Evolutionary conservation across 2,113 vertebrate genomes (phyloP), one percentile per base, ranked within the genome.

Genomic region (Pangasianodon gigas): DNA sequence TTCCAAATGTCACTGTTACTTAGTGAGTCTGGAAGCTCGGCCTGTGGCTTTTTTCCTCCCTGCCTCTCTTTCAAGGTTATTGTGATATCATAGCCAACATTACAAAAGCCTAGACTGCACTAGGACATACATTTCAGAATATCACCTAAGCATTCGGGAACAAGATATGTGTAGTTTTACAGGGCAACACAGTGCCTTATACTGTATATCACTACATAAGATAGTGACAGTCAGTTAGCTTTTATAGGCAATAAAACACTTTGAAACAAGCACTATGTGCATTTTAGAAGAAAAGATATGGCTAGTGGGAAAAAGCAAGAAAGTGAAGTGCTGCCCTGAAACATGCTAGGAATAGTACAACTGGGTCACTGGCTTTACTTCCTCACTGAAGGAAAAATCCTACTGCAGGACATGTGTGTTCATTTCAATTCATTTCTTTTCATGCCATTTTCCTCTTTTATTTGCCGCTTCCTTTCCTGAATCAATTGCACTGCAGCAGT

Each of bases 51-150:
- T 89, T 93, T 93, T 85, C 92, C 89, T 91, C 87, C 93, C 91
- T 54, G 71, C 91, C 91, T 91, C 90, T 91, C 90, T 93, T 92
- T 90, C 95, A 95, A 96, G 95, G 95, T 96, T 96, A 96, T 94
- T 92, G 91, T 92, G 92, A 94, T 92, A 94, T 92, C 91, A 91
- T 84, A 79, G 85, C 77, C 51, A 89, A 92, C 89, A 93, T 92
- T 93, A 93, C 87, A 91, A 92, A 56, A 86, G 24, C 56, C 44
- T 52, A n/a, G 29, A 54, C 54, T 87, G 74, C 71, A 41, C n/a
- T 37, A 37, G 18, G 32, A 58, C 81, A 58, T 83, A 83, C 32
- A 58, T 83, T 83, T 84, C 56, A 62, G 21, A 79, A 84, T 58
- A 84, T 71, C 62, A 58, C 37, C 37, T 69, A 37, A 58, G 11